phyloP scores from a whole-genome alignment of 2,888 invertebrate genomes.

The Autographa gamma region DNA sequence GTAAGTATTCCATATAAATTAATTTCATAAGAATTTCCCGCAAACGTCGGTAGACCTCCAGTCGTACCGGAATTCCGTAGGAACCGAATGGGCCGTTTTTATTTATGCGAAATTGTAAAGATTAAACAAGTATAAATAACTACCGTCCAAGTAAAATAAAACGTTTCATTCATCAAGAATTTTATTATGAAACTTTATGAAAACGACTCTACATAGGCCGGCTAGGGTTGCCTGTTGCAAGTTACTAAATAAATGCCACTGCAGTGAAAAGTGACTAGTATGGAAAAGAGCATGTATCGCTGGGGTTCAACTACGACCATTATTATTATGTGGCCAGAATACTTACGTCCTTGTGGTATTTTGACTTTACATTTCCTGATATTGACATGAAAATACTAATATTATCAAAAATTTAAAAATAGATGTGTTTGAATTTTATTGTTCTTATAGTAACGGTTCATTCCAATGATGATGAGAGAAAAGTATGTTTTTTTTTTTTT shows the following conservation, averaged over 20 bases:
- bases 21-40: slow-evolving; percentile 26
- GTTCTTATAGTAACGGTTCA: too few relatives aligned
- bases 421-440: too few relatives aligned
- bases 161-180: slow-evolving; percentile 50
- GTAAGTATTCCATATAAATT: slow-evolving; percentile 7
- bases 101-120: slow-evolving; percentile 35
- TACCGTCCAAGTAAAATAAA: slow-evolving; percentile 45
- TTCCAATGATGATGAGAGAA: too few relatives aligned
- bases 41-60: slow-evolving; percentile 19
- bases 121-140: slow-evolving; percentile 50
- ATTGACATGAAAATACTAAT: too few relatives aligned
- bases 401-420: too few relatives aligned
- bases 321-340: too few relatives aligned
- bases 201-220: slow-evolving; percentile 12
- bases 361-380: too few relatives aligned
- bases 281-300: too few relatives aligned
- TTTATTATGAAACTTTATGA: slow-evolving; percentile 52
- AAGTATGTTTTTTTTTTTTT: too few relatives aligned
- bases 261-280: too few relatives aligned
- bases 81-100: slow-evolving; percentile 26
- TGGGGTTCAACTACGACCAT: too few relatives aligned
- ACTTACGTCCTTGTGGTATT: too few relatives aligned
- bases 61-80: slow-evolving; percentile 24
- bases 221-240: slow-evolving; percentile 24
- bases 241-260: not conserved